These are phyloP conservation scores for Panagrolaimus sp. DNA, from an alignment of 1,140 invertebrate genomes.

Conservation along the genomic window DNA sequence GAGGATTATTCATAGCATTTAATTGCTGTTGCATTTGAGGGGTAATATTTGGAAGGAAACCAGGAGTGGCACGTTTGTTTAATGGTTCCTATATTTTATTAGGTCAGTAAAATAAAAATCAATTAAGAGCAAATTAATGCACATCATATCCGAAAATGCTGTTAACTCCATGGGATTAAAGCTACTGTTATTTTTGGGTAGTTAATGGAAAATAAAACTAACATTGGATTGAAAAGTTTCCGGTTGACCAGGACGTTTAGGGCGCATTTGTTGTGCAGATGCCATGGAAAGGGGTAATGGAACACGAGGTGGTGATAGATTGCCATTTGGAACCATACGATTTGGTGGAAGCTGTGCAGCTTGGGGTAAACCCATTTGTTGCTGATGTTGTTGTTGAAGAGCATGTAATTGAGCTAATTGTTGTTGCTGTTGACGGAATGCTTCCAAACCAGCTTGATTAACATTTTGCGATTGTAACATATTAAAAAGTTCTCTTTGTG, in stretches of 20 bases:
- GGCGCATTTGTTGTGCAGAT: neutral
- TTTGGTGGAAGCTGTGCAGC: neutral
- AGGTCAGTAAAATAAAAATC: neutral
- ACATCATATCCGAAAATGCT: no score
- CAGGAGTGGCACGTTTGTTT: neutral
- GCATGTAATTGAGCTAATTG: no score
- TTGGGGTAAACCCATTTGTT: neutral
- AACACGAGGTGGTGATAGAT: neutral
- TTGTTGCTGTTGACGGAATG: no score
- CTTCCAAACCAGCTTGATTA: no score
- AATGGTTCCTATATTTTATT: neutral
- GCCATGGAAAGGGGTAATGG: neutral
- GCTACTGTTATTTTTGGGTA: no score
- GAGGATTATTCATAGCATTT: neutral
- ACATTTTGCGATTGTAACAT: no score
- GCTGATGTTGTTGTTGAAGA: slow-evolving; percentile 1
- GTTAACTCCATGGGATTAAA: no score
- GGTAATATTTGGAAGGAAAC: neutral
- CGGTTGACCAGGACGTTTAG: neutral
- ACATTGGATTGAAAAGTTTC: neutral
- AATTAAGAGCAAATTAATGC: no score
- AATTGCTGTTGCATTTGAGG: neutral
- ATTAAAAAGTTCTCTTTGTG: no score
- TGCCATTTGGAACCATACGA: neutral
- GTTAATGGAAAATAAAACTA: no score